Conservation (phyloP, 2,888 invertebrate species). For the Nomada fabriciana region DNA sequence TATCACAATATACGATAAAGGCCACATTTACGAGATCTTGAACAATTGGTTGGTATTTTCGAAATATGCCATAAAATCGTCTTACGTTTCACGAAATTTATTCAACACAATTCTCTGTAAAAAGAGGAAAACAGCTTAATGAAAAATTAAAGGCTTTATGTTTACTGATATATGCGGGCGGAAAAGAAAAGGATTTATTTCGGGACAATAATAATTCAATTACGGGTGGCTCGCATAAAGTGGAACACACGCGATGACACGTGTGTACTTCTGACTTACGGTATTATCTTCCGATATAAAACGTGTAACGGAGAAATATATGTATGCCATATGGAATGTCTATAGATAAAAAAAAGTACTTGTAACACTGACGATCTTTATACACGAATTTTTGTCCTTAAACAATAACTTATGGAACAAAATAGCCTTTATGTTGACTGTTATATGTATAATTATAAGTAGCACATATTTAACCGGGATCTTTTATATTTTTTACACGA, state of each 20-base stretch:
- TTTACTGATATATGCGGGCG: too few species aligned
- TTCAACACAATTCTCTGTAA: too few species aligned
- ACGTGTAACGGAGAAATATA: neutral
- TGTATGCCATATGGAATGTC: neutral
- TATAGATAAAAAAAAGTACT: neutral
- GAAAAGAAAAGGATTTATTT: too few species aligned
- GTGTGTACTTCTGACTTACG: slow-evolving; percentile 1
- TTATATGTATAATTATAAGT: too few species aligned
- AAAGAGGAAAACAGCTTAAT: too few species aligned
- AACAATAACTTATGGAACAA: too few species aligned
- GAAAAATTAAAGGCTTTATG: too few species aligned
- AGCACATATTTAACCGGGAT: neutral
- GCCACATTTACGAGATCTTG: slow-evolving; percentile 95
- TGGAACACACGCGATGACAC: slow-evolving; percentile 14
- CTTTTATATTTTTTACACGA: neutral
- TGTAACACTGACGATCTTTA: too few species aligned
- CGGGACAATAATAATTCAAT: neutral
- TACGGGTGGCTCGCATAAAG: neutral
- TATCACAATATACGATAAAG: slow-evolving; percentile 97
- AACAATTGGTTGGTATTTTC: slow-evolving; percentile 92
- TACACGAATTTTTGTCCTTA: too few species aligned
- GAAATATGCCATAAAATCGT: neutral
- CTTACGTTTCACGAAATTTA: too few species aligned
- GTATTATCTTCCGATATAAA: slow-evolving; percentile 3
- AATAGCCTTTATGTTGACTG: too few species aligned